Evolutionary conservation across 2,888 invertebrate species (phyloP), one percentile per base, ranked within the genome.

Genomic region (Mystacides longicornis): DNA sequence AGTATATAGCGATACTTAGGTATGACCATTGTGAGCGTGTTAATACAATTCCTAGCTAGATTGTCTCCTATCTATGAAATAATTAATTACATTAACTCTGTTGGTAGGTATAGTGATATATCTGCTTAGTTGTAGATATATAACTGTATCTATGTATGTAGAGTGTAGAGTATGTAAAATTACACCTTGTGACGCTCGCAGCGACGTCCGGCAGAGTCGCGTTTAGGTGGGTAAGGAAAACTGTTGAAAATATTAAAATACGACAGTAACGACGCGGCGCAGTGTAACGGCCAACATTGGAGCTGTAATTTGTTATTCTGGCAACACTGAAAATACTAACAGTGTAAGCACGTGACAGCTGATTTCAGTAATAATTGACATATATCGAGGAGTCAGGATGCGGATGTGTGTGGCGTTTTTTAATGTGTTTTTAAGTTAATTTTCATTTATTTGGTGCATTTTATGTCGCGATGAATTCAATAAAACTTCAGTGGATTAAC

Each of bases 321-420:
- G 48, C 48, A 48, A 48, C 48, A 48, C 48, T 48, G 37, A 37
- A 37, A 37, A n/a, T 37, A 37, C 23, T 23, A 21, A n/a, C 23
- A n/a, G 21, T 23, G 16, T 3, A 48, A 48, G 48, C 48, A 48
- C 48, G 48, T 48, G 48, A 48, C 48, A 23, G 23, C 48, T 48
- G 48, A 23, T 23, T 48, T 48, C 48, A 48, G n/a, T n/a, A n/a
- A n/a, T n/a, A n/a, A 48, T 23, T 48, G 48, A 48, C 48, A 23
- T 23, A 22, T 48, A 48, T 4, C 16, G 48, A 48, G 22, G 7
- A n/a, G 3, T 48, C 48, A 23, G 20, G 48, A 48, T 48, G 48
- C 21, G 48, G 48, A 16, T 23, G 23, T 48, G 18, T 48, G 16
- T 48, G 9, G 21, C 11, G 19, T 20, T 45, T 45, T 45, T 45